Percentiles rank a stretch among this genome's conserved stretches.
Conservation (phyloP, 1,140 invertebrate species). For the Diachasmimorpha longicaudata region DNA sequence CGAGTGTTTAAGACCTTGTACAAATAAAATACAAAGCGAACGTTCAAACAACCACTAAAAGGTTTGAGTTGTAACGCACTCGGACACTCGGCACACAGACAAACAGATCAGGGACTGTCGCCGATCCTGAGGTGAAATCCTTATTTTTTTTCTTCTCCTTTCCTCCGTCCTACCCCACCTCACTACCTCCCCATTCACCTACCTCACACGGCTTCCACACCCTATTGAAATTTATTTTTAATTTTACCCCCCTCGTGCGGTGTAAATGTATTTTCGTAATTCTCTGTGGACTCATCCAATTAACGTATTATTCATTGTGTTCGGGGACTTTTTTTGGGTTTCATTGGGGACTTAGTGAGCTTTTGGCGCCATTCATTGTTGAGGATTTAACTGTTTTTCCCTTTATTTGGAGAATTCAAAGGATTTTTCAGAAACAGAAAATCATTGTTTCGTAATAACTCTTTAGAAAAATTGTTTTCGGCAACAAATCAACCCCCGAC, state of each 20-base stretch:
- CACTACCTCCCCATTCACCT: background rate
- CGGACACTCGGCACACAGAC: slow-evolving; percentile 49
- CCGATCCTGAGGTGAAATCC: background rate
- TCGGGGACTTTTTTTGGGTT: background rate
- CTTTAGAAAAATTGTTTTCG: too few relatives aligned
- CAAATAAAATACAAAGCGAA: slow-evolving; percentile 56
- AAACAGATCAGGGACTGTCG: slow-evolving; percentile 45
- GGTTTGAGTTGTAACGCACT: slow-evolving; percentile 61
- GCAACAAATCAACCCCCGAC: background rate
- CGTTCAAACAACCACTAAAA: slow-evolving; percentile 59
- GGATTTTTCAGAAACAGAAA: background rate
- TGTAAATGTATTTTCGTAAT: slow-evolving; percentile 4
- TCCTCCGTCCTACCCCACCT: background rate
- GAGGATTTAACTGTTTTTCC: background rate
- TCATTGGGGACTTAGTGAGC: background rate
- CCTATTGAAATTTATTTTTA: background rate
- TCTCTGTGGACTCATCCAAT: background rate
- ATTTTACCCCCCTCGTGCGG: background rate
- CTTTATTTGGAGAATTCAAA: background rate
- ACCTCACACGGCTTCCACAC: background rate
- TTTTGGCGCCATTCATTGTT: background rate
- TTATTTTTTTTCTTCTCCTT: background rate
- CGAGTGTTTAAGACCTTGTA: slow-evolving; percentile 59
- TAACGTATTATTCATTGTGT: background rate
- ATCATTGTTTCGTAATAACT: background rate